A percentile compares a stretch with the other conserved stretches of the same genome.
phyloP scores from a whole-genome alignment of 1,140 invertebrate species.

The Philotrypesis tridentata region DNA sequence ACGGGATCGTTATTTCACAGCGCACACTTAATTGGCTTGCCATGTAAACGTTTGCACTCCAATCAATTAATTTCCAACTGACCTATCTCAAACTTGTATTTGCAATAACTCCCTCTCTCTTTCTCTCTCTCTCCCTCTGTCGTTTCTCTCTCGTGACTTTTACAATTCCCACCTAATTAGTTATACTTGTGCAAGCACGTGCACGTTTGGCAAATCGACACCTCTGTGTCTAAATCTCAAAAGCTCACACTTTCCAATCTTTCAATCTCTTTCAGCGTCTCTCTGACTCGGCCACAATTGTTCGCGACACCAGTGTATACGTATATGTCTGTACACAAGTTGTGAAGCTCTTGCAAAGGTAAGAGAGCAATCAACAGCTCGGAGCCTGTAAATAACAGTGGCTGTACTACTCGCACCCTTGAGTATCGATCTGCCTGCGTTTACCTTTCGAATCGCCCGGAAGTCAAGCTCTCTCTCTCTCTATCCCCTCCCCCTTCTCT shows the following conservation, averaged over 20 bases:
- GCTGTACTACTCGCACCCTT: neutral
- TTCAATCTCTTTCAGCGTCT: no score
- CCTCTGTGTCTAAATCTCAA: neutral
- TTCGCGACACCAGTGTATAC: neutral
- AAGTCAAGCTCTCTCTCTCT: neutral
- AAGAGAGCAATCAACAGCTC: neutral
- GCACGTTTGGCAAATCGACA: no score
- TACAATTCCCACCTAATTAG: no score
- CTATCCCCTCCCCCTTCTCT: neutral
- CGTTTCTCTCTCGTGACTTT: no score
- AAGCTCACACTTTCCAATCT: no score
- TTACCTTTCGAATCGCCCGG: neutral
- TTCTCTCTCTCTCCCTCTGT: no score
- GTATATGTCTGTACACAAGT: neutral
- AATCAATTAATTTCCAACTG: conserved; percentile 18
- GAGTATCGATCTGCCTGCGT: neutral
- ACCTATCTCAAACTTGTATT: neutral
- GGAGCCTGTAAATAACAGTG: neutral
- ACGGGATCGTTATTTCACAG: neutral
- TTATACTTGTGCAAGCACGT: no score
- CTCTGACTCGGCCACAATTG: neutral
- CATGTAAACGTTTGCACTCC: neutral
- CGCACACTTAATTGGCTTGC: conserved; percentile 6
- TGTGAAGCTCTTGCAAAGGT: neutral
- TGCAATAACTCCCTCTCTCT: neutral